phyloP scores from a whole-genome alignment of 2,888 invertebrate species.

The Stenotaenia linearis region DNA sequence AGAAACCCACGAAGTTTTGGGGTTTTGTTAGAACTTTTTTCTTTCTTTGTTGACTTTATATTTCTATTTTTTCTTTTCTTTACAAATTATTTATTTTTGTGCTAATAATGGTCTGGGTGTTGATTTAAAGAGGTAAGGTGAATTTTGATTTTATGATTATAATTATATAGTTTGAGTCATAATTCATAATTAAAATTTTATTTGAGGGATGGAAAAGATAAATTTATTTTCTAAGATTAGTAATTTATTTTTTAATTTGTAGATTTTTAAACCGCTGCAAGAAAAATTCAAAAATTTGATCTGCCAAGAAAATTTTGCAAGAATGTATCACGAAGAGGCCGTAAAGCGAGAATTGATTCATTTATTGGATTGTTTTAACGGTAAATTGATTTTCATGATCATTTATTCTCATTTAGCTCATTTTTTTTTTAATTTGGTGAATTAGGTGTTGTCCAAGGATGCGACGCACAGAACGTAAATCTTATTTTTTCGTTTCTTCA shows the following conservation, averaged over 20 bases:
- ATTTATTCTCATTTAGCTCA: no score
- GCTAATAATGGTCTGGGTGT: not conserved
- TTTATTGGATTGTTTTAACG: slow-evolving; percentile 67
- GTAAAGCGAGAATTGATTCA: slow-evolving; percentile 64
- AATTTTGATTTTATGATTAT: no score
- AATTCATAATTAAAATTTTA: not conserved
- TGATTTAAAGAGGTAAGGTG: not conserved
- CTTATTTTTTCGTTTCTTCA: slow-evolving; percentile 58
- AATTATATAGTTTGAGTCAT: not conserved
- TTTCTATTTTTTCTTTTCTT: not conserved
- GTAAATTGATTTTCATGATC: slow-evolving; percentile 44
- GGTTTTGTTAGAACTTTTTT: not conserved
- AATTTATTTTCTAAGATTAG: not conserved
- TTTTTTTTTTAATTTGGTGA: not conserved
- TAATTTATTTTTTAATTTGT: slow-evolving; percentile 29
- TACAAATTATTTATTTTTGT: not conserved
- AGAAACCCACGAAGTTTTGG: not conserved
- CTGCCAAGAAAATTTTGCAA: slow-evolving; percentile 53
- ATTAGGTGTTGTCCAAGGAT: slow-evolving; percentile 61
- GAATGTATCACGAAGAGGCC: slow-evolving; percentile 56
- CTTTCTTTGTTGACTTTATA: not conserved
- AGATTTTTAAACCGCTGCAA: slow-evolving; percentile 54
- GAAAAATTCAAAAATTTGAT: slow-evolving; percentile 55
- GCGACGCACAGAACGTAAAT: slow-evolving; percentile 51
- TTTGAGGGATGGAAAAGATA: not conserved